A percentile compares a stretch with the other conserved stretches of the same genome.
Evolutionary conservation across 2,888 invertebrate genomes (phyloP).

Genomic region (Cylloceria caligata): DNA sequence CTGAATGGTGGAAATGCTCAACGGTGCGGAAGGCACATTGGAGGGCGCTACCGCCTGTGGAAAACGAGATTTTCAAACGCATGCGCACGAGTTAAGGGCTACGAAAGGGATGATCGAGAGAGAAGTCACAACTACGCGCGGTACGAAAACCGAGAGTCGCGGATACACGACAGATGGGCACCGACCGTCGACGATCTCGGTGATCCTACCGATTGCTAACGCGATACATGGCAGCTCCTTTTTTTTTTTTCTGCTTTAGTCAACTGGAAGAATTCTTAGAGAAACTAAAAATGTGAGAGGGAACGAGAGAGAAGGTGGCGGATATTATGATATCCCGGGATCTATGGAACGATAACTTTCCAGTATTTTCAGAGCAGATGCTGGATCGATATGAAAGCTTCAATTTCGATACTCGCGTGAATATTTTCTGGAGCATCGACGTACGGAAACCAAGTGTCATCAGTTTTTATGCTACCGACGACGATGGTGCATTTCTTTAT

Average conservation of each 20-base stretch:
- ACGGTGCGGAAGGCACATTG: constrained; percentile 84
- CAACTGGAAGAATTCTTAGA: constrained; percentile 8
- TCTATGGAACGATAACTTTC: constrained; percentile 9
- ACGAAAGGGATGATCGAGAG: constrained; percentile 31
- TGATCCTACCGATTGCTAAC: constrained; percentile 42
- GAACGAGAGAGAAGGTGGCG: constrained; percentile 8
- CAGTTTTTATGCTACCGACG: too few species aligned
- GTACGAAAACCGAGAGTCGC: constrained; percentile 49
- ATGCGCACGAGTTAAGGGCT: constrained; percentile 60
- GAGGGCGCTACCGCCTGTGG: constrained; percentile 80
- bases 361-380: constrained; percentile 41
- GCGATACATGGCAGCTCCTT: constrained; percentile 5
- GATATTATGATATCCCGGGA: constrained; percentile 47
- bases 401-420: constrained; percentile 54
- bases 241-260: neutral
- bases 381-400: constrained; percentile 10
- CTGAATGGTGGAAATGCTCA: constrained; percentile 84
- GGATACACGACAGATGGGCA: constrained; percentile 75
- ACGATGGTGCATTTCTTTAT: neutral
- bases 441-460: constrained; percentile 26
- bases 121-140: constrained; percentile 25
- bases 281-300: constrained; percentile 35
- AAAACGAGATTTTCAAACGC: constrained; percentile 69
- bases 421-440: neutral
- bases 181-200: constrained; percentile 68